Base-by-base conservation (phyloP, 2,797 vertebrate genomes). In the Dendrocincla fuliginosa region DNA sequence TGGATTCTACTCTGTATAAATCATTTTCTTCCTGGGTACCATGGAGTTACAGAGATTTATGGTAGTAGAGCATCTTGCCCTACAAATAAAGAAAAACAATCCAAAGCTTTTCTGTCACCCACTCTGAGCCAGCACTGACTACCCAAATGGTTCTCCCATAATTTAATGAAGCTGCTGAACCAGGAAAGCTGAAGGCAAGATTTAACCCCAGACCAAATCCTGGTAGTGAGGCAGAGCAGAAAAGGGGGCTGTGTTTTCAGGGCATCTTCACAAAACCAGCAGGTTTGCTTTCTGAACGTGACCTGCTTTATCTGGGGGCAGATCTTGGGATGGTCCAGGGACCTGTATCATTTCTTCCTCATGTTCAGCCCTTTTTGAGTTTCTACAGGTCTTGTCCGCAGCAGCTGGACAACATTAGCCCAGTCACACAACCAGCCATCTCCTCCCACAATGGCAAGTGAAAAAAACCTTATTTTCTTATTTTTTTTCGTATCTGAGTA, bases 341-440 rank as follows among this genome's bases (percentile, higher is more conserved):
- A 23, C 41, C 50, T 39, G 15, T 7, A 19, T n/a, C 0, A 49
- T 44, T 52, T 42, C 42, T 46, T 16, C 49, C 56, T 77, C 28
- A 8, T 13, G 9, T 11, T 46, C 53, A 55, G 16, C 32, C 28
- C 35, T 69, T 41, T 41, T 9, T 0, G 0, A 14, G n/a, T 44
- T 59, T 42, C 67, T 47, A 0, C 1, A 33, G 9, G n/a, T 19
- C 82, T 74, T 70, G 32, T 17, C 52, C 42, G 28, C 33, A 77
- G 22, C 1, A 3, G 20, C 4, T 33, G 41, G 25, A 39, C n/a
- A 71, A 33, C 65, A 24, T 18, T 13, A 76, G 16, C 19, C 23
- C 30, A 65, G 17, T 2, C 18, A 32, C 41, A 35, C 8, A 73
- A 46, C 11, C 41, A 75, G 16, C 10, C 25, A 46, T 17, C 33